Evolutionary conservation across 2,888 invertebrate genomes (phyloP), one percentile per base, ranked within the genome.

Genomic region (Eupithecia vulgata): DNA sequence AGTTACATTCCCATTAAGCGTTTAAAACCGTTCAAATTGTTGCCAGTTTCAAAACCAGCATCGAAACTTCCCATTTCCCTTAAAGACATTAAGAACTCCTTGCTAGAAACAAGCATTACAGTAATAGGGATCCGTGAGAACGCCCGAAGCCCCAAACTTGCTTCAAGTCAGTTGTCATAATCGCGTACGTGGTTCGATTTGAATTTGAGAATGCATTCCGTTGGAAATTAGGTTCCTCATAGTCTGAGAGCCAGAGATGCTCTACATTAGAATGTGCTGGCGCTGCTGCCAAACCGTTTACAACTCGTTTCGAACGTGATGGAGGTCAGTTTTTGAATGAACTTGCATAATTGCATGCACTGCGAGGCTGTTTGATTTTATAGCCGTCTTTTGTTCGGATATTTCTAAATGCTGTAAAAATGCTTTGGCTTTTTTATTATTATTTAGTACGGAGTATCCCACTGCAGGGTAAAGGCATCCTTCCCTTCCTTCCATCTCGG

Each of bases 141-240:
- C 59, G 61, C 68, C 68, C 61, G n/a, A 59, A 75, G 68, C 70
- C 37, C 48, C 68, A 62, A 75, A 72, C 72, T 76, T 62, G 42
- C 66, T 64, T 74, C 62, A 68, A 68, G 72, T 48, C 83, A 82
- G 85, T 82, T 84, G 84, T 88, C 86, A 90, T 90, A 85, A 86
- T 84, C 84, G 78, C 75, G 84, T 83, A 90, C 90, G 88, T 88
- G 90, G 84, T 85, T 83, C 83, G 82, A 88, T 87, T 83, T 82
- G 78, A 84, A 73, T 75, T 75, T 75, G 70, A 70, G 68, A 75
- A 84, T 80, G 80, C 80, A 78, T 73, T 76, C 81, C 83, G 74
- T 82, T 84, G 66, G 81, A 82, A 84, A 79, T 84, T 81, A 81
- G 82, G 80, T 79, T 73, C 61, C 64, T 35, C 48, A 66, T 66